Evolutionary conservation across 2,888 invertebrate species (phyloP).

Genomic region (Luffia ferchaultella): DNA sequence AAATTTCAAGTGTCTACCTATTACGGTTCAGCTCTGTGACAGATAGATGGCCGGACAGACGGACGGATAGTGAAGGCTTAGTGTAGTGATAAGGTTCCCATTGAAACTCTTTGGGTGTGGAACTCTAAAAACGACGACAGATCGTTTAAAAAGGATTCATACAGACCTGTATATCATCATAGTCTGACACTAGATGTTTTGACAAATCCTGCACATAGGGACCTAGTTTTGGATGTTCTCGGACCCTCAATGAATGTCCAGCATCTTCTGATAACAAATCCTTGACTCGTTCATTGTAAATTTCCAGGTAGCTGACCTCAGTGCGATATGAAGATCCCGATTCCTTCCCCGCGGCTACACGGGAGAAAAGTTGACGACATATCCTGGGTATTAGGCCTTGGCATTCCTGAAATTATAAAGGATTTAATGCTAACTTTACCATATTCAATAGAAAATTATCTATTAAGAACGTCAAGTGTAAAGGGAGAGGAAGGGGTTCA

Average conservation of each 20-base stretch:
- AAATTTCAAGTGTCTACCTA: too few species aligned
- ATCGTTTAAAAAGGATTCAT: too few species aligned
- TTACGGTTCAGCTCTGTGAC: too few species aligned
- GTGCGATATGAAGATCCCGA: constrained; percentile 85
- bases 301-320: constrained; percentile 87
- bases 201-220: constrained; percentile 90
- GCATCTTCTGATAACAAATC: constrained; percentile 70
- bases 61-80: too few species aligned
- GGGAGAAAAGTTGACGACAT: constrained; percentile 82
- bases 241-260: constrained; percentile 75
- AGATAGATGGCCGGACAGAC: too few species aligned
- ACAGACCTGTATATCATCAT: constrained; percentile 82
- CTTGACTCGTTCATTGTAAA: constrained; percentile 85
- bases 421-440: background rate
- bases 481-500: too few species aligned
- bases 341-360: constrained; percentile 83
- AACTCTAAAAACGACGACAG: too few species aligned
- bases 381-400: constrained; percentile 88
- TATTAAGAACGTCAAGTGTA: constrained; percentile 7
- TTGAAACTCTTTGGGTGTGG: too few species aligned
- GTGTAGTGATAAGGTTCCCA: too few species aligned
- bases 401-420: constrained; percentile 62
- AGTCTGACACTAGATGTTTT: constrained; percentile 85
- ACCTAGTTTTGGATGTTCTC: constrained; percentile 82
- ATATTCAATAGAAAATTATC: background rate